Base-by-base conservation (phyloP, 2,113 vertebrate genomes). In the Paramormyrops kingsleyae region DNA sequence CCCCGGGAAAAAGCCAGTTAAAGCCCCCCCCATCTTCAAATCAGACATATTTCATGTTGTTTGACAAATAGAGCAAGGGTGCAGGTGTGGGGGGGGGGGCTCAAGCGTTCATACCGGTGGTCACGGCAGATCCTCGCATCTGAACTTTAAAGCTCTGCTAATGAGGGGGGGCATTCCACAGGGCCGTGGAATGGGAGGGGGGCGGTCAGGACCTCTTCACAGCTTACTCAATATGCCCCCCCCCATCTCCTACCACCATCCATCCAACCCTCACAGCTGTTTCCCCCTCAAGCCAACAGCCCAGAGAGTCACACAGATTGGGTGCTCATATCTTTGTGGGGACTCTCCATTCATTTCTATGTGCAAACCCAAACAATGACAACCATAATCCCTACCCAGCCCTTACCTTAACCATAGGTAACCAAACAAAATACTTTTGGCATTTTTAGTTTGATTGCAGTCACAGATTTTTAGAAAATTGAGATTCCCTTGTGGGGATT, bases 241-340 rank as follows among this genome's bases (percentile, higher is more conserved):
- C 83, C 27, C 27, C 17, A 9, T n/a, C 5, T 74, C 12, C 66
- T 27, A 74, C 31, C 66, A 35, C 4, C 66, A 74, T 35, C 66
- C 66, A 74, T 74, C 66, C 66, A 74, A 62, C 88, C 52, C 88
- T 56, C 88, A 90, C 88, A 86, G 21, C 83, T 50, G 92, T 92
- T 92, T 93, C 92, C 93, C 93, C 77, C 89, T 87, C 39, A 46
- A 39, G 90, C 92, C 94, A 95, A 95, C 94, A 94, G 93, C 88
- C 93, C 89, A 90, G 88, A 93, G 85, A 89, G 59, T 52, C 59
- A 91, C 86, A 91, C 62, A 62, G 21, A 62, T 10, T 62, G 24
- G 7, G 7, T 62, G 10, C 24, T n/a, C 59, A 66, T 66, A 66
- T 66, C 59, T 62, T 62, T 50, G 49, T 50, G 49, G 49, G 49